Evolutionary conservation across 2,113 vertebrate species (phyloP).

Genomic region (Henicopernis longicauda): DNA sequence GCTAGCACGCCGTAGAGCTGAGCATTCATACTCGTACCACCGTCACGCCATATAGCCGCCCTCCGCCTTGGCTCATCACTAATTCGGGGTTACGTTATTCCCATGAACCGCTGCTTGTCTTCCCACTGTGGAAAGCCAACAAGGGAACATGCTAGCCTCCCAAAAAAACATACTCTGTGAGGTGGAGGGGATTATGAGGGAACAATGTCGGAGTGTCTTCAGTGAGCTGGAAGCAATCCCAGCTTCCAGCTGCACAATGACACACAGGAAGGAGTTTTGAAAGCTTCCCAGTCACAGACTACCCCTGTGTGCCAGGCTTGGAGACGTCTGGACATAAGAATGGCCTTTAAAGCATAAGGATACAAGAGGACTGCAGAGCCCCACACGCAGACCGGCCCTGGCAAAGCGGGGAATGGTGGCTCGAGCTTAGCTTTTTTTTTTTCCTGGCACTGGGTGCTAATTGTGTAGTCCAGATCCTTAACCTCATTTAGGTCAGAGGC

Average conservation of each 20-base stretch:
- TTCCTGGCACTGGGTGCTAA: background rate
- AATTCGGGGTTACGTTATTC: background rate
- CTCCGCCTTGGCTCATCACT: background rate
- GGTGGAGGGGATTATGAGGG: background rate
- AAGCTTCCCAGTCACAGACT: background rate
- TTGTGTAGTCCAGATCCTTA: background rate
- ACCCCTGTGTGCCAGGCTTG: background rate
- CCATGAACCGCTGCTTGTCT: constrained; percentile 4
- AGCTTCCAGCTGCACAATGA: constrained; percentile 23
- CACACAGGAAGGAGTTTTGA: constrained; percentile 34
- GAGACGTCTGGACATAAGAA: background rate
- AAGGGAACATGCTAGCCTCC: constrained; percentile 12
- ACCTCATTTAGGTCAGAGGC: constrained; percentile 51
- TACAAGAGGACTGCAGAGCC: background rate
- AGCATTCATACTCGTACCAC: background rate
- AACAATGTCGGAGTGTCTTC: constrained; percentile 34
- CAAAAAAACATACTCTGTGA: background rate
- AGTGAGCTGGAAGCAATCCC: constrained; percentile 39
- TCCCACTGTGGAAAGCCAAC: background rate
- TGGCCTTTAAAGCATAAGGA: background rate
- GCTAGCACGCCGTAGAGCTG: background rate
- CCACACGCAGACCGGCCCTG: background rate
- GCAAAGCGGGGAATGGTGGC: background rate
- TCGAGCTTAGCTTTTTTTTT: background rate
- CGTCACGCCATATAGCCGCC: background rate